These are phyloP conservation scores for Percopsis omiscomaycus DNA, from an alignment of 2,797 vertebrate genomes.

Conservation along the genomic window DNA sequence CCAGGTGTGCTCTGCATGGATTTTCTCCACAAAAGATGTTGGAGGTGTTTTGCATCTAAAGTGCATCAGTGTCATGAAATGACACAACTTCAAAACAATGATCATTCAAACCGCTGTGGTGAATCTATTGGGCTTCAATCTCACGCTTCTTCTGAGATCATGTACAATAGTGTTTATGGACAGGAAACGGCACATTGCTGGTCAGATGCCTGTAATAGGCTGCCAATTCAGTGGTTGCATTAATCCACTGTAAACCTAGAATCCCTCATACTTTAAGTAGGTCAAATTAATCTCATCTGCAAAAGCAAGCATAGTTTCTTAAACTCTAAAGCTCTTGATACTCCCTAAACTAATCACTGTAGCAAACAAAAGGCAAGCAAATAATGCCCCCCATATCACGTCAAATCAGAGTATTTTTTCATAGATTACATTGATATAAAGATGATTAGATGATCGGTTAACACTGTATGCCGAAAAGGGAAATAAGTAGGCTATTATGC, in stretches of 20 bases:
- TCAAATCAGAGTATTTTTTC: constrained; percentile 32
- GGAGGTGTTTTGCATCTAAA: constrained; percentile 61
- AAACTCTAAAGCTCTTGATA: constrained; percentile 31
- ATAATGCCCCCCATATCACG: constrained; percentile 33
- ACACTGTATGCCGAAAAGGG: constrained; percentile 31
- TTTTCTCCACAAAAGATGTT: constrained; percentile 55
- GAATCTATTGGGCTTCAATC: constrained; percentile 39
- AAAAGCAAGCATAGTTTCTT: constrained; percentile 41
- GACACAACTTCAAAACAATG: constrained; percentile 40
- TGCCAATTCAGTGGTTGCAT: constrained; percentile 31
- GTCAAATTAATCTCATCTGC: constrained; percentile 49
- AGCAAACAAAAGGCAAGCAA: constrained; percentile 4
- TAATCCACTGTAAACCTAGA: constrained; percentile 32
- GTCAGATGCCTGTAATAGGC: constrained; percentile 42
- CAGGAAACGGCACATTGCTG: constrained; percentile 13
- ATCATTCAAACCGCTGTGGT: constrained; percentile 35
- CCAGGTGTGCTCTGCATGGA: constrained; percentile 36
- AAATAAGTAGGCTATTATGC: constrained; percentile 32
- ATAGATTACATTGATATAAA: constrained; percentile 17
- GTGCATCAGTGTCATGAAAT: constrained; percentile 51
- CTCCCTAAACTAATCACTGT: constrained; percentile 38
- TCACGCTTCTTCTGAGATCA: constrained; percentile 17
- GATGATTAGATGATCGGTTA: constrained; percentile 37
- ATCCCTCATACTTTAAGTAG: constrained; percentile 35
- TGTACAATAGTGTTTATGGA: constrained; percentile 11